Percentiles rank a stretch among this genome's conserved stretches.
These are phyloP conservation scores for Misgurnus anguillicaudatus DNA, from an alignment of 2,113 vertebrate species.

Conservation along the genomic window DNA sequence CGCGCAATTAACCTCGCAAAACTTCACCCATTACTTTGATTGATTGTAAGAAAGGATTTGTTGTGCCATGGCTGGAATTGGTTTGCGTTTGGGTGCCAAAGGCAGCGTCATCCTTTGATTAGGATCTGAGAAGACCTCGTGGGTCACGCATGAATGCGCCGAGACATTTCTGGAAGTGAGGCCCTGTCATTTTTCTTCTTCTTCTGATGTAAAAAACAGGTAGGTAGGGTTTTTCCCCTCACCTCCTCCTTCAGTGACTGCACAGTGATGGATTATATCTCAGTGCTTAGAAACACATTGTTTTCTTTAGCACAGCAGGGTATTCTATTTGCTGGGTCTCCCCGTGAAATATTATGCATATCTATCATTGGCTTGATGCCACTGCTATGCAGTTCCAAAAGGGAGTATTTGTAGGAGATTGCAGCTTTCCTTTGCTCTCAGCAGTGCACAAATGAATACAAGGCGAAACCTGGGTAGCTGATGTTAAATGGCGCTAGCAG, in stretches of 20 bases:
- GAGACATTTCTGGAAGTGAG: conserved; percentile 77
- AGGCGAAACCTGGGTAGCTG: conserved; percentile 44
- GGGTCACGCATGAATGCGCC: conserved; percentile 77
- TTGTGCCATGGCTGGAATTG: conserved; percentile 48
- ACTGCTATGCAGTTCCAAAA: conserved; percentile 70
- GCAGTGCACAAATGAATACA: conserved; percentile 48
- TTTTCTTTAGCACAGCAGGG: conserved; percentile 99
- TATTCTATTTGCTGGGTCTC: conserved; percentile 97
- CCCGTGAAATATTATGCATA: conserved; percentile 94
- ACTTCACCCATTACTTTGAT: conserved; percentile 67
- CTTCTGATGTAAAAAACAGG: conserved; percentile 95
- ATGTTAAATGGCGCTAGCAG: conserved; percentile 39
- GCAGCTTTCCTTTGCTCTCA: conserved; percentile 55
- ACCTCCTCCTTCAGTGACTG: conserved; percentile 75
- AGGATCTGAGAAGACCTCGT: conserved; percentile 75
- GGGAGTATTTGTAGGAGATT: conserved; percentile 59
- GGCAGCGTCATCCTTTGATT: conserved; percentile 79
- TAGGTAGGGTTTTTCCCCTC: conserved; percentile 69
- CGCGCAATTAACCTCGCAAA: conserved; percentile 71
- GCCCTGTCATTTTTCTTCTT: conserved; percentile 77
- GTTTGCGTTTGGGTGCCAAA: conserved; percentile 66
- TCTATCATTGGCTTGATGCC: conserved; percentile 85
- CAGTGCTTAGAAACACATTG: conserved; percentile 96
- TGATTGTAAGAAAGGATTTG: conserved; percentile 63
- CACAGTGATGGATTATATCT: conserved; percentile 96